Base-by-base conservation (phyloP, 37 sponge, comb jelly and placozoan genomes). In the Halichondria panicea region DNA sequence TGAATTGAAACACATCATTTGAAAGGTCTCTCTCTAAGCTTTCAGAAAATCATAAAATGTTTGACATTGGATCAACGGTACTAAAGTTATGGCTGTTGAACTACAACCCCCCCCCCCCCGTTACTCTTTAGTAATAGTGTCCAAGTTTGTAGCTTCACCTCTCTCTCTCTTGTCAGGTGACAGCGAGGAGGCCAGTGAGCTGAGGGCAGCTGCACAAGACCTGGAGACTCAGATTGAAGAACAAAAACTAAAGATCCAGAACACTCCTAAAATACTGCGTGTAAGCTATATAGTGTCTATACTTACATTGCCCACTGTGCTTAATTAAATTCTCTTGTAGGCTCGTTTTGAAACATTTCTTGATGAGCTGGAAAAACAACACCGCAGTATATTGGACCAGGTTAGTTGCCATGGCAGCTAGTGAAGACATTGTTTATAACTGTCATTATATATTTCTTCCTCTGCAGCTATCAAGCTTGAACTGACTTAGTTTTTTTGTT, bases 151-250 rank as follows among this genome's bases (percentile, higher is more conserved):
- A 18, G 13, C 52, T 15, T 48, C 52, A 11, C 52, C 52, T 21
- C n/a, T 27, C 60, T 58, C n/a, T 21, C n/a, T 22, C 27, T 7
- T 68, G n/a, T 9, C 28, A 31, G 3, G 54, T 56, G 73, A 78
- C 38, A 78, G 43, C 0, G 78, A 78, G 57, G 68, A 78, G 57
- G 68, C 67, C 43, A 46, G 19, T 3, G 7, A 18, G 8, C 43
- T 78, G 28, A 78, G 78, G 15, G 3, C 30, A 6, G 73, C 72
- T 33, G 68, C 83, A 1, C 68, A 78, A 37, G 84, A 77, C 43
- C 52, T 83, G n/a, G 84, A 89, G 22, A 50, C 55, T 30, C 78
- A 89, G 64, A 89, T 89, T 37, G 79, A 77, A 32, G 80, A 65
- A 31, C 89, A 89, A 63, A 83, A 75, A 44, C 61, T 70, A 22